Evolutionary conservation across 2,888 invertebrate species (phyloP).

Genomic region (Kryphioiulus occultus): DNA sequence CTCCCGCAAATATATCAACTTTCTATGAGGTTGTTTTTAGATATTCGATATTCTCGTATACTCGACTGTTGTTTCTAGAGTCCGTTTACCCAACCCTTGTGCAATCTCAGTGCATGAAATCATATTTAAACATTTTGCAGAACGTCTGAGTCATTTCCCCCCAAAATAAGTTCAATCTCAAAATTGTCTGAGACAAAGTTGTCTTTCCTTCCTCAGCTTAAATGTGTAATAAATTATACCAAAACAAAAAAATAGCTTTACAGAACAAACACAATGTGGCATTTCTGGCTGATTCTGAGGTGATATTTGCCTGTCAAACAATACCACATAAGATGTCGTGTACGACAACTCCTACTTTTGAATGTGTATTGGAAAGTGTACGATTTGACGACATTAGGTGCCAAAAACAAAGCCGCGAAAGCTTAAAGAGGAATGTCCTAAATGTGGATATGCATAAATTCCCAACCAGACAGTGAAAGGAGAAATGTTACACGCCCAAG

Average conservation of each 20-base stretch:
- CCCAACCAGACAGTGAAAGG: not conserved
- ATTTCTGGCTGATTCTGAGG: no score
- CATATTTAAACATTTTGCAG: not conserved
- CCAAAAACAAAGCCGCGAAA: not conserved
- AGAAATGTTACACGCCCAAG: not conserved
- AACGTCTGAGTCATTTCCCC: not conserved
- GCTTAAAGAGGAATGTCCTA: not conserved
- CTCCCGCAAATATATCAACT: not conserved
- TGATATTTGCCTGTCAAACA: no score
- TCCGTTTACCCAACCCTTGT: not conserved
- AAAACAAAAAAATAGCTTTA: no score
- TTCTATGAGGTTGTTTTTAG: not conserved
- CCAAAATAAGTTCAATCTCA: not conserved
- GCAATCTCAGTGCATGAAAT: not conserved
- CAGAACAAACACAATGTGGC: no score
- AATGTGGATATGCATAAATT: not conserved
- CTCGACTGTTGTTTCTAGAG: not conserved
- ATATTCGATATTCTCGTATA: not conserved
- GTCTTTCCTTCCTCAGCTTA: not conserved
- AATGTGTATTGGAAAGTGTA: not conserved
- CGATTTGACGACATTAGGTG: not conserved
- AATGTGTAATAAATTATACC: not conserved
- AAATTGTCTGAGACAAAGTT: not conserved
- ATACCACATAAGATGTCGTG: not conserved
- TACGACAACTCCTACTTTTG: not conserved